phyloP scores from a whole-genome alignment of 2,113 vertebrate genomes.

The Herpailurus yagouaroundi region DNA sequence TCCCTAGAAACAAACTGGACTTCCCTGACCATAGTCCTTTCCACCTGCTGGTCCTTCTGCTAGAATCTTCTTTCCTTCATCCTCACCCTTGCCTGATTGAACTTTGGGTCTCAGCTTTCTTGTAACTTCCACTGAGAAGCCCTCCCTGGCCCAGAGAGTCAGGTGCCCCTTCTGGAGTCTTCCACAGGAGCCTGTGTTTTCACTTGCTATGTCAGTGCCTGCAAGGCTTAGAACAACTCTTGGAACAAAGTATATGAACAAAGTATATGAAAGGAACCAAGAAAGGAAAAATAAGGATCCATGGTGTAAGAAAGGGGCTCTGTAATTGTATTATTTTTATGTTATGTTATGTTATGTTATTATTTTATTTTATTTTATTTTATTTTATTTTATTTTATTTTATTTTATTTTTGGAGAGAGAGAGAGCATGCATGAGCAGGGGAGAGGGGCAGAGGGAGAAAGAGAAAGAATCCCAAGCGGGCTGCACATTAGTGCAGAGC shows the following conservation, averaged over 20 bases:
- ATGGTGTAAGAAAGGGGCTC: neutral
- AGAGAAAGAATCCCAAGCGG: no score
- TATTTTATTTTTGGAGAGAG: no score
- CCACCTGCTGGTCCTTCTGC: neutral
- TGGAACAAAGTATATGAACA: neutral
- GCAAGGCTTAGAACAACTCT: neutral
- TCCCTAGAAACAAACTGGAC: rapidly evolving
- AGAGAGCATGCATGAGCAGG: no score
- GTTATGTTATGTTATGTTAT: no score
- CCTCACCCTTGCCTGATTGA: neutral
- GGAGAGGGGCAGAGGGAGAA: no score
- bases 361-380: no score
- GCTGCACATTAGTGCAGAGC: no score
- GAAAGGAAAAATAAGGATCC: neutral
- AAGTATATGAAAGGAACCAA: neutral
- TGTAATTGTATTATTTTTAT: neutral
- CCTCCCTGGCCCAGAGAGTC: neutral
- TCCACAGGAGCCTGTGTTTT: neutral
- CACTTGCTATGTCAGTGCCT: neutral
- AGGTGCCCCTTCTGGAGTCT: neutral
- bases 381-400: no score
- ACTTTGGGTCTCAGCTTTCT: neutral
- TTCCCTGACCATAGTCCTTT: neutral
- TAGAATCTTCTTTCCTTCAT: neutral
- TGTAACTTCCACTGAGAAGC: neutral